Base-by-base conservation (phyloP, 1,140 invertebrate genomes). In the Drosophila suzukii region DNA sequence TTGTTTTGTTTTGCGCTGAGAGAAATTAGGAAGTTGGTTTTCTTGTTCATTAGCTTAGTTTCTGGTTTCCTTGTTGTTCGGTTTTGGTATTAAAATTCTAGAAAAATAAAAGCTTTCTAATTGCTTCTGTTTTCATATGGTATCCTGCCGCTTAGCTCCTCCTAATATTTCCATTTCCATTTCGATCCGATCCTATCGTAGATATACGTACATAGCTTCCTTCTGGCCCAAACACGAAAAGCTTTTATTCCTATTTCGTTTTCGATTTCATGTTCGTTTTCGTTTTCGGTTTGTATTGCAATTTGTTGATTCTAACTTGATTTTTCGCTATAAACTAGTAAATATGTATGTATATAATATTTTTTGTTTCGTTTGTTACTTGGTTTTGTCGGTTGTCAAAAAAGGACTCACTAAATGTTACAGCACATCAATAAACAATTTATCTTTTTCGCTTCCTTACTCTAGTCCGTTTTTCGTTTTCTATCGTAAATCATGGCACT, bases 71-170 rank as follows among this genome's bases (percentile, higher is more conserved):
- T 78, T 74, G 39, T 39, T 50, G 39, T 47, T 63, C 53, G 71
- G 54, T 47, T 58, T 65, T 59, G 59, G 44, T 59, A 17, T 85
- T 85, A 86, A 86, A 86, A 86, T 88, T 72, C 82, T 86, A 86
- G 82, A 86, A 86, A 86, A 86, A 86, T 88, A 86, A 86, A 86
- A 88, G 79, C 82, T 88, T 82, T 86, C 75, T 82, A 82, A 86
- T 88, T 86, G 83, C 83, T 86, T 86, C 59, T 70, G 66, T 86
- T 82, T 59, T 86, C 82, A 77, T 85, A 60, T 73, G 74, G 50
- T 53, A 53, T 53, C 50, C 50, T 53, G 50, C 50, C 50, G 50
- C 50, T 57, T 65, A 32, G 30, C 61, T 61, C 15, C 65, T 13
- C 36, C 10, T 20, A 20, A 47, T 12, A 63, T 4, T 30, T 36